Evolutionary conservation across 2,797 vertebrate species (phyloP), one percentile per base, ranked within the genome.

Genomic region (Pipistrellus kuhlii): DNA sequence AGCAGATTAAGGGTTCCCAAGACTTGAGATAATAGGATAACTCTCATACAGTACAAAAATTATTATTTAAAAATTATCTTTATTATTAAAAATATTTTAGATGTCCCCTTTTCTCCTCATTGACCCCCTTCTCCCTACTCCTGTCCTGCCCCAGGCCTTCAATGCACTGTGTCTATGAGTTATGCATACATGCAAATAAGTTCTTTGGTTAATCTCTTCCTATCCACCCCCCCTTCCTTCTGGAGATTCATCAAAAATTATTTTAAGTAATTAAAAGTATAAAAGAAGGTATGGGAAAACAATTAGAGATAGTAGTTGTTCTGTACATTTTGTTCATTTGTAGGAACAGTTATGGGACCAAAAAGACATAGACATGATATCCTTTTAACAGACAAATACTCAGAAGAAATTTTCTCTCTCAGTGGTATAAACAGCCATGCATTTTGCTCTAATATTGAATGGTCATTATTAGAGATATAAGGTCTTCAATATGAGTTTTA

Each of bases 201-300:
- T 62, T 62, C 27, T 62, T 62, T 62, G 27, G 10, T 62, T 62
- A 62, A 62, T 30, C 59, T 30, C 59, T 62, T 62, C 27, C 59
- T 5, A 14, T 12, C 27, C 59, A 30, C 27, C 27, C 5, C 59
- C 59, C 59, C 13, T 62, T 30, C 59, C 27, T 27, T 62, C 27
- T 62, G 27, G 27, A 62, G 59, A 62, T 62, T 62, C 59, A 6
- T 62, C 41, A 80, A 81, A 76, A 71, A 32, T 32, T 89, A 66
- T 75, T 84, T 93, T 72, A 96, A 80, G 55, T 91, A 30, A 94
- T 51, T 83, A 71, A 78, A 90, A 0, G 12, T 53, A n/a, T 48
- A 81, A 53, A 82, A 75, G 38, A 73, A 96, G 81, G 23, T 0
- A 15, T n/a, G 59, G 57, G 1, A 38, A 80, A 86, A 90, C 38